Evolutionary conservation across 2,113 vertebrate genomes (phyloP).

Genomic region (Atractosteus spatula): DNA sequence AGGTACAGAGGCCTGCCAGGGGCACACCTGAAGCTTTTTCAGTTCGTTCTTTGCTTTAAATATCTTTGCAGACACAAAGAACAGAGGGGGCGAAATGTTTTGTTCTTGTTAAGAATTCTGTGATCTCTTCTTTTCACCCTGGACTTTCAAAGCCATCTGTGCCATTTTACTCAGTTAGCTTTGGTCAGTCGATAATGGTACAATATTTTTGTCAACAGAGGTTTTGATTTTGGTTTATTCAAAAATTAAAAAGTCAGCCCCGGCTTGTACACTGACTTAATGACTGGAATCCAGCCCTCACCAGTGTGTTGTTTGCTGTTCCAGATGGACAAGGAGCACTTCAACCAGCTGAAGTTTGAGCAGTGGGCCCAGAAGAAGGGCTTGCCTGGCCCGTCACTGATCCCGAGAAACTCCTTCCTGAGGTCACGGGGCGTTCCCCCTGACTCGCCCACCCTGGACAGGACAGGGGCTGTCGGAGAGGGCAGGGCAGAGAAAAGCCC

Average conservation of each 20-base stretch:
- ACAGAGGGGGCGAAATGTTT: not conserved
- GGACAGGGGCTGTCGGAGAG: too few relatives aligned
- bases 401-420: not conserved
- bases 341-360: conserved; percentile 30
- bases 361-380: conserved; percentile 49
- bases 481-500: too few relatives aligned
- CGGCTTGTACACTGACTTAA: not conserved
- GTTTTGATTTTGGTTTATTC: too few relatives aligned
- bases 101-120: too few relatives aligned
- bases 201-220: too few relatives aligned
- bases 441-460: not conserved
- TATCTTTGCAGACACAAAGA: not conserved
- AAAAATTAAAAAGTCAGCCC: too few relatives aligned
- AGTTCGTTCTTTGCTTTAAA: too few relatives aligned
- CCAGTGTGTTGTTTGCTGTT: not conserved
- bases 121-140: too few relatives aligned
- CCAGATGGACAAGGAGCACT: conserved; percentile 27
- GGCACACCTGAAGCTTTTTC: too few relatives aligned
- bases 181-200: too few relatives aligned
- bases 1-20: conserved; percentile 29
- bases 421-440: conserved; percentile 10
- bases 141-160: too few relatives aligned
- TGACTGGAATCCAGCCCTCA: not conserved
- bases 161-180: too few relatives aligned
- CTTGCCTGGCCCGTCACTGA: conserved; percentile 25